phyloP scores from a whole-genome alignment of 2,888 invertebrate species.

The Biston stratarius region DNA sequence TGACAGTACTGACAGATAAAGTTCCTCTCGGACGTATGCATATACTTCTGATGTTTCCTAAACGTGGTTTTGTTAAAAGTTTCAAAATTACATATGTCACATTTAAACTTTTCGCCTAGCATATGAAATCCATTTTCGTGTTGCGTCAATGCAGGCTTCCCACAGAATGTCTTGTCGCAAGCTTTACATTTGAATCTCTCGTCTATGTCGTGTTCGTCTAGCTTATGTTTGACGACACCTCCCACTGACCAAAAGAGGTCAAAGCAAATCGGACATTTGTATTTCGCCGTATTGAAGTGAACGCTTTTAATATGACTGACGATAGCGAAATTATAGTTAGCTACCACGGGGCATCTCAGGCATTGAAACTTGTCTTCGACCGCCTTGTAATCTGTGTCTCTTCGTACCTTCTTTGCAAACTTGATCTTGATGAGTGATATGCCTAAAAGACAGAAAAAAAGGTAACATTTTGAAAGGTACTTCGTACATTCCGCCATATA shows the following conservation, averaged over 20 bases:
- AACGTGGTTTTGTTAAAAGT: conserved; percentile 58
- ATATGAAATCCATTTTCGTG: conserved; percentile 73
- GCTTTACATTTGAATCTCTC: conserved; percentile 73
- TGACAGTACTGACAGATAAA: conserved; percentile 74
- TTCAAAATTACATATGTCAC: conserved; percentile 70
- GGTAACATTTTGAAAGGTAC: too few relatives aligned
- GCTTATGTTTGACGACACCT: conserved; percentile 54
- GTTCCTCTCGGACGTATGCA: conserved; percentile 54
- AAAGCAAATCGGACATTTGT: background rate
- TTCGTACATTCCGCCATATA: too few relatives aligned
- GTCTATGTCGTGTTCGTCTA: conserved; percentile 66
- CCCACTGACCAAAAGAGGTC: background rate
- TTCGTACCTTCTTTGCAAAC: background rate
- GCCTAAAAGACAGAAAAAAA: conserved; percentile 15
- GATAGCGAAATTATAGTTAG: background rate
- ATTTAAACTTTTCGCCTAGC: conserved; percentile 70
- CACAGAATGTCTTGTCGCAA: conserved; percentile 68
- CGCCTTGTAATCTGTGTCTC: conserved; percentile 3
- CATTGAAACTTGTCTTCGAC: conserved; percentile 3
- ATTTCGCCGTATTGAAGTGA: background rate
- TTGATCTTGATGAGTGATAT: background rate
- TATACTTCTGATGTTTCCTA: conserved; percentile 64
- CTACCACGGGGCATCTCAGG: background rate
- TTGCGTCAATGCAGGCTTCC: conserved; percentile 60
- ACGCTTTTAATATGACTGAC: background rate